Evolutionary conservation across 2,113 vertebrate genomes (phyloP).

Genomic region (Anoplopoma fimbria): DNA sequence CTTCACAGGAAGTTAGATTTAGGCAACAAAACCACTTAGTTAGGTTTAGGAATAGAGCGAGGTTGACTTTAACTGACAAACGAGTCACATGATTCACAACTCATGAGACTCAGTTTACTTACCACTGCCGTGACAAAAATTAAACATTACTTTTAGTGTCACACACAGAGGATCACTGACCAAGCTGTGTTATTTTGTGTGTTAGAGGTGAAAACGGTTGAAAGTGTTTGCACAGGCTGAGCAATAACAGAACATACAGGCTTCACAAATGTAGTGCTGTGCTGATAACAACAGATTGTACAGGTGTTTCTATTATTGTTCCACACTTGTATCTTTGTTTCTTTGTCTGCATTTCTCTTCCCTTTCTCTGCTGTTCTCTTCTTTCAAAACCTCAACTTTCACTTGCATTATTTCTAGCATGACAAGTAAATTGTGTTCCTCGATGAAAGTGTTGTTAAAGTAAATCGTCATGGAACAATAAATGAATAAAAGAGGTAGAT

Average conservation of each 20-base stretch:
- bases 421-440: conserved; percentile 24
- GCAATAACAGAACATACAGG: background rate
- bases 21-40: too few relatives aligned
- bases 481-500: conserved; percentile 8
- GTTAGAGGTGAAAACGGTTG: too few relatives aligned
- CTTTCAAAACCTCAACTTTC: conserved; percentile 22
- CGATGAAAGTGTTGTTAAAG: conserved; percentile 10
- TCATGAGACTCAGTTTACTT: too few relatives aligned
- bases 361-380: background rate
- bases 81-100: too few relatives aligned
- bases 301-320: conserved; percentile 20
- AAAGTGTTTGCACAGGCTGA: background rate
- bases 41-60: too few relatives aligned
- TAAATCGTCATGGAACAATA: conserved; percentile 23
- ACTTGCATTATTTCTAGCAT: conserved; percentile 1
- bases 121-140: too few relatives aligned
- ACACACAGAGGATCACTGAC: too few relatives aligned
- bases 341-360: background rate
- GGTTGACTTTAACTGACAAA: too few relatives aligned
- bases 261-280: background rate
- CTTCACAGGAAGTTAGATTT: too few relatives aligned
- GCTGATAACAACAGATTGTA: conserved; percentile 12
- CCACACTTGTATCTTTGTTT: background rate
- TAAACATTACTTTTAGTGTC: too few relatives aligned
- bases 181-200: too few relatives aligned